A percentile compares a stretch with the other conserved stretches of the same genome.
Evolutionary conservation across 1,140 invertebrate species (phyloP).

Genomic region (Sogatella furcifera): DNA sequence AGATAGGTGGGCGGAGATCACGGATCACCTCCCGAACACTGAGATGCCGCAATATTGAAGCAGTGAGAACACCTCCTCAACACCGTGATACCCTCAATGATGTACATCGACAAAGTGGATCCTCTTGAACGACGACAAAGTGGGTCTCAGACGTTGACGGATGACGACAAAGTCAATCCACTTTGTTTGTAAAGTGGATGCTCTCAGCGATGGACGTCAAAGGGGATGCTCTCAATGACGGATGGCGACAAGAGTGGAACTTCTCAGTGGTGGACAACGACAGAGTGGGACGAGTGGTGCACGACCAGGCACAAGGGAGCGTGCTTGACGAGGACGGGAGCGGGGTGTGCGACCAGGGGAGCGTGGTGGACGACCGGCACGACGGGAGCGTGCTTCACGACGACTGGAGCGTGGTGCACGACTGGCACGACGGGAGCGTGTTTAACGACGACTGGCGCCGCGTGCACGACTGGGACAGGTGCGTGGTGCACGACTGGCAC

Average conservation of each 20-base stretch:
- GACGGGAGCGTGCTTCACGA: not conserved
- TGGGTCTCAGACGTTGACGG: too few relatives aligned
- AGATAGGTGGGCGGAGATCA: too few relatives aligned
- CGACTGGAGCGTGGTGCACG: constrained; percentile 10
- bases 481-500: constrained; percentile 2
- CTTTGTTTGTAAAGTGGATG: constrained; percentile 4
- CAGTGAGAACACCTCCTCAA: too few relatives aligned
- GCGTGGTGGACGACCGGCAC: constrained; percentile 35
- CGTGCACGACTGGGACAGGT: constrained; percentile 32
- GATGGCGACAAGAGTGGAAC: too few relatives aligned
- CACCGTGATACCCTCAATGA: not conserved
- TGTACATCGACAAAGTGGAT: too few relatives aligned
- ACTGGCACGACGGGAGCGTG: constrained; percentile 11
- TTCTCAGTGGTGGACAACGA: constrained; percentile 26
- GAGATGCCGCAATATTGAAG: too few relatives aligned
- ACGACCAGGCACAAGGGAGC: constrained; percentile 32
- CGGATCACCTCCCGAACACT: too few relatives aligned
- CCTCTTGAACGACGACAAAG: too few relatives aligned
- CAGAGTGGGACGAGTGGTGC: constrained; percentile 19
- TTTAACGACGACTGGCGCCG: constrained; percentile 26
- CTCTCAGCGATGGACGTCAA: constrained; percentile 17
- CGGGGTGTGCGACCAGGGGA: constrained; percentile 31
- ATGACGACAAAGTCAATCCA: too few relatives aligned
- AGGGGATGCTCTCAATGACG: too few relatives aligned
- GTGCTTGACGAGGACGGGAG: constrained; percentile 27